phyloP scores from a whole-genome alignment of 1,140 invertebrate species.

The Acromyrmex charruanus region DNA sequence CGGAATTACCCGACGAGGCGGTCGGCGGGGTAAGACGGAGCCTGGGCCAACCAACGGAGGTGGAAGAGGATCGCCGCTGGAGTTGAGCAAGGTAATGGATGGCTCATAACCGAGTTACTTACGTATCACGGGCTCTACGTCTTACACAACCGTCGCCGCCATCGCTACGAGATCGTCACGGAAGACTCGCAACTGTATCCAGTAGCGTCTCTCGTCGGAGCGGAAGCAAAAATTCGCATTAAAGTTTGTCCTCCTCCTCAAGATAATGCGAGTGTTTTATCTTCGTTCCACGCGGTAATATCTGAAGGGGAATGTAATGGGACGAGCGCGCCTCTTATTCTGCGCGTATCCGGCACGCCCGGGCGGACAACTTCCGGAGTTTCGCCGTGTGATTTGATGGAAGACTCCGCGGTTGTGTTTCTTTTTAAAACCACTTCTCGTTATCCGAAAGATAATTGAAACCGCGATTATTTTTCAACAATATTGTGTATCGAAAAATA shows the following conservation, averaged over 20 bases:
- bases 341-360: not conserved
- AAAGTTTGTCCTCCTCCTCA: conserved; percentile 50
- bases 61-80: conserved; percentile 66
- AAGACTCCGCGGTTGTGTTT: conserved; percentile 18
- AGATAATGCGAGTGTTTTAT: conserved; percentile 59
- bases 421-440: not conserved
- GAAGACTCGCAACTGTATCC: not conserved
- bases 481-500: conserved; percentile 21
- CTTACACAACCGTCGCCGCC: conserved; percentile 39
- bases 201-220: not conserved
- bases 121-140: conserved; percentile 64
- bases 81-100: conserved; percentile 77
- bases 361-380: conserved; percentile 24
- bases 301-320: conserved; percentile 18
- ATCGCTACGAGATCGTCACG: conserved; percentile 21
- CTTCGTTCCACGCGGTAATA: conserved; percentile 41
- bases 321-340: conserved; percentile 40
- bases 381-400: conserved; percentile 36
- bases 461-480: not conserved
- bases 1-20: conserved; percentile 62
- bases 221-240: conserved; percentile 69
- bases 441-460: conserved; percentile 11
- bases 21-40: conserved; percentile 6
- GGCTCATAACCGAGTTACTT: conserved; percentile 77
- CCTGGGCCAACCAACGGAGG: conserved; percentile 46